Conservation (phyloP, 2,797 vertebrate species). For the Argentina silus region DNA sequence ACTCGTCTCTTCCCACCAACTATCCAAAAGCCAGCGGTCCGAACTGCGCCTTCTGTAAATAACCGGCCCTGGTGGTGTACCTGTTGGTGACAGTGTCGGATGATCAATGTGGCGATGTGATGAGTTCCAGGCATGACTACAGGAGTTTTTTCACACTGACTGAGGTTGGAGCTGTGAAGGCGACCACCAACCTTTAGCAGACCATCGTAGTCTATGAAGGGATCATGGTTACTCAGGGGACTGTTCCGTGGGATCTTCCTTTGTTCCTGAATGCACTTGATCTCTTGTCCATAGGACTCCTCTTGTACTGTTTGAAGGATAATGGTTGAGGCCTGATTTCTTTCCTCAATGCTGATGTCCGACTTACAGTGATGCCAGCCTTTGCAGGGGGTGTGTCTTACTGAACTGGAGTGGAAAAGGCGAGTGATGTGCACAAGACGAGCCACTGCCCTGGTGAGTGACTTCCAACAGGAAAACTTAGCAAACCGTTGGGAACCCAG, state of each 20-base stretch:
- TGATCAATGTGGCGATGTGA: conserved; percentile 32
- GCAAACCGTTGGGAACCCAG: conserved; percentile 28
- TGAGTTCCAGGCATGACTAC: conserved; percentile 35
- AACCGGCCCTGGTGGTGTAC: conserved; percentile 30
- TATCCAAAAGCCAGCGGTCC: too few species aligned
- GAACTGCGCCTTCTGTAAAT: too few species aligned
- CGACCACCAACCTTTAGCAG: conserved; percentile 41
- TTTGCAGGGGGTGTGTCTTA: too few species aligned
- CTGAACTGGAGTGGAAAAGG: too few species aligned
- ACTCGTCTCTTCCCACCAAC: too few species aligned
- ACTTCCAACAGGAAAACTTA: conserved; percentile 38
- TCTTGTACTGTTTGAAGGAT: too few species aligned
- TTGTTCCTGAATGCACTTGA: too few species aligned
- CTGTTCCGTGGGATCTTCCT: conserved; percentile 25
- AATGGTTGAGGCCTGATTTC: too few species aligned
- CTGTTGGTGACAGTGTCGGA: conserved; percentile 28
- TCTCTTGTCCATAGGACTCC: too few species aligned
- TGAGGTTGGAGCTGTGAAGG: conserved; percentile 27
- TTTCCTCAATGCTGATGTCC: too few species aligned
- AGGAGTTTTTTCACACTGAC: conserved; percentile 33
- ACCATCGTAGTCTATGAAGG: conserved; percentile 16
- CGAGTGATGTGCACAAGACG: not conserved
- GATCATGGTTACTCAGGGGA: conserved; percentile 34
- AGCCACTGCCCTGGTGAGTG: not conserved
- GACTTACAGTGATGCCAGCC: too few species aligned